These are phyloP conservation scores for Cerastoderma edule DNA, from an alignment of 2,888 invertebrate species.

Conservation along the genomic window DNA sequence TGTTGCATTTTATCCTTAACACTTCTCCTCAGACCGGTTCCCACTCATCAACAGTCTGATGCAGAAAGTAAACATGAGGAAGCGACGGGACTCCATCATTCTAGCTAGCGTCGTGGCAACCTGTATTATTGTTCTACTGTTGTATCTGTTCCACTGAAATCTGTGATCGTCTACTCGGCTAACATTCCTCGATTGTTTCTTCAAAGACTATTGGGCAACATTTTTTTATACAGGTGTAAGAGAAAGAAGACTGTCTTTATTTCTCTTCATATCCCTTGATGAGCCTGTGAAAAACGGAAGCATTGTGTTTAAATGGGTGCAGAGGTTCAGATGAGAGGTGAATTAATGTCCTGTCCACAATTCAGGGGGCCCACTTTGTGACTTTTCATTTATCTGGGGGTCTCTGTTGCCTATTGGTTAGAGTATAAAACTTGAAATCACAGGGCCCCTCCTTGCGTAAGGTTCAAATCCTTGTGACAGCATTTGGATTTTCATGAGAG, in stretches of 20 bases:
- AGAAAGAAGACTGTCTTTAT: not conserved
- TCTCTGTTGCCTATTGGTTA: too few species aligned
- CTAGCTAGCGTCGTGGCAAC: constrained; percentile 93
- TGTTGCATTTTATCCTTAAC: too few species aligned
- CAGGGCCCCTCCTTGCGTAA: too few species aligned
- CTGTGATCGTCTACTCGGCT: not conserved
- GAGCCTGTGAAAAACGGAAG: too few species aligned
- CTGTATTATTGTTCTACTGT: constrained; percentile 92
- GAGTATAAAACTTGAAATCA: too few species aligned
- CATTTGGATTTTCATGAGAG: too few species aligned
- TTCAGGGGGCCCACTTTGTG: too few species aligned
- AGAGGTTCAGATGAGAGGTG: too few species aligned
- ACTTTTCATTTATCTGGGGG: too few species aligned
- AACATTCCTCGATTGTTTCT: not conserved
- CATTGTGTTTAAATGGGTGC: too few species aligned
- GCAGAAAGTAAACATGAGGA: constrained; percentile 96
- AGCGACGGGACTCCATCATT: constrained; percentile 96
- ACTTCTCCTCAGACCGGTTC: constrained; percentile 88
- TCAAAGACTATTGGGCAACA: not conserved
- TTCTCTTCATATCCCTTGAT: not conserved
- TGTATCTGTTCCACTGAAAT: constrained; percentile 80
- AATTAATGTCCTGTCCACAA: too few species aligned
- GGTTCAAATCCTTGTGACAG: too few species aligned
- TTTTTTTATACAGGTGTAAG: not conserved
- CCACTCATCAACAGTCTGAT: constrained; percentile 89